A percentile compares a stretch with the other conserved stretches of the same genome.
Evolutionary conservation across 2,888 invertebrate genomes (phyloP).

Genomic region (Tetrapedia diversipes): DNA sequence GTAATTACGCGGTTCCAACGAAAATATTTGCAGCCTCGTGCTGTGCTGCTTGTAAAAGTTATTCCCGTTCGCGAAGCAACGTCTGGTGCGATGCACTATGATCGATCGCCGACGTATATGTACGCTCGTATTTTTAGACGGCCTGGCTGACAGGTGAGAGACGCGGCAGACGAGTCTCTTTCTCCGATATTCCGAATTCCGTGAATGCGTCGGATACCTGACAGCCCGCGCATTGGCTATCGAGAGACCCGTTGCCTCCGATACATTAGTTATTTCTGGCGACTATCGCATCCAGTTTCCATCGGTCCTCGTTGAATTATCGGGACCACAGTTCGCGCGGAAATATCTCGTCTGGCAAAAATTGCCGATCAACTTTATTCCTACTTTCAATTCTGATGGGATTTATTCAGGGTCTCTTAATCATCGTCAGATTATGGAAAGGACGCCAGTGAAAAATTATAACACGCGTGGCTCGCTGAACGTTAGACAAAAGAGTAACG

Average conservation of each 20-base stretch:
- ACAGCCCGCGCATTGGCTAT: constrained; percentile 40
- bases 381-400: not conserved
- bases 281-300: constrained; percentile 34
- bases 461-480: no score
- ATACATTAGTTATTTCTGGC: constrained; percentile 57
- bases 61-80: not conserved
- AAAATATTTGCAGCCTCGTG: constrained; percentile 9
- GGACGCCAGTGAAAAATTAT: no score
- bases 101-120: constrained; percentile 55
- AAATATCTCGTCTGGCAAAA: not conserved
- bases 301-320: constrained; percentile 20
- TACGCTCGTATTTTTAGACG: constrained; percentile 65
- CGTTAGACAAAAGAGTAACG: no score
- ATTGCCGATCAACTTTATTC: not conserved
- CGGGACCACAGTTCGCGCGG: not conserved
- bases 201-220: constrained; percentile 52
- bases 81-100: constrained; percentile 46
- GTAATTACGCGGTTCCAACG: constrained; percentile 1
- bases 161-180: constrained; percentile 60
- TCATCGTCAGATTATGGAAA: no score
- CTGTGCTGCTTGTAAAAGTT: constrained; percentile 29
- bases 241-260: constrained; percentile 41
- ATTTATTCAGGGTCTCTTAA: no score
- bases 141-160: constrained; percentile 61
- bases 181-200: constrained; percentile 56